A percentile compares a stretch with the other conserved stretches of the same genome.
Conservation (phyloP, 1,140 invertebrate genomes). For the Lepidurus packardi region DNA sequence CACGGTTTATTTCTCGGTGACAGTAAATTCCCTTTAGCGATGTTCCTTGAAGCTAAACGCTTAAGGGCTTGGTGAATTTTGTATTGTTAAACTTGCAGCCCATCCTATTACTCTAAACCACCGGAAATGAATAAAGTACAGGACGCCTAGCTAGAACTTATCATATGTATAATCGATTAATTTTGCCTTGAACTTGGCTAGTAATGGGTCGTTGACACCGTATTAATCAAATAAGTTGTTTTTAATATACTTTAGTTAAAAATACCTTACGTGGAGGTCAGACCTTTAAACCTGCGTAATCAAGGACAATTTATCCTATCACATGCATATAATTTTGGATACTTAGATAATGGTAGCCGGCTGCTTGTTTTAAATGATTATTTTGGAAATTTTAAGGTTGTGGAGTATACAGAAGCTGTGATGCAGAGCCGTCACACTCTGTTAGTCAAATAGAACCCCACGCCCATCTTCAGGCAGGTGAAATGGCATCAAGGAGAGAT, state of each 20-base stretch:
- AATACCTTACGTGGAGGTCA: no score
- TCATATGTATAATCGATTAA: no score
- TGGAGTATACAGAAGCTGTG: background rate
- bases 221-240: no score
- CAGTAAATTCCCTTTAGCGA: background rate
- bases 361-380: background rate
- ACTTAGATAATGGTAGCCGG: background rate
- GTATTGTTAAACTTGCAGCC: background rate
- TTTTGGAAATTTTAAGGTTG: background rate
- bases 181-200: no score
- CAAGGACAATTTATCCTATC: no score
- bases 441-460: slow-evolving; percentile 10
- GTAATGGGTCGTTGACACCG: no score
- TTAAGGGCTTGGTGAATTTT: background rate
- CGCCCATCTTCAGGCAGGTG: background rate
- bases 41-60: background rate
- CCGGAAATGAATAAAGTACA: background rate
- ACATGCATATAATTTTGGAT: no score
- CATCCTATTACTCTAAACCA: background rate
- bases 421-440: background rate
- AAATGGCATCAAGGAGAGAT: background rate
- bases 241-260: no score
- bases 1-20: background rate
- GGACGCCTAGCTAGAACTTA: background rate
- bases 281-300: no score